Evolutionary conservation across 2,113 vertebrate species (phyloP), one percentile per base, ranked within the genome.

Genomic region (Bostrychus sinensis): DNA sequence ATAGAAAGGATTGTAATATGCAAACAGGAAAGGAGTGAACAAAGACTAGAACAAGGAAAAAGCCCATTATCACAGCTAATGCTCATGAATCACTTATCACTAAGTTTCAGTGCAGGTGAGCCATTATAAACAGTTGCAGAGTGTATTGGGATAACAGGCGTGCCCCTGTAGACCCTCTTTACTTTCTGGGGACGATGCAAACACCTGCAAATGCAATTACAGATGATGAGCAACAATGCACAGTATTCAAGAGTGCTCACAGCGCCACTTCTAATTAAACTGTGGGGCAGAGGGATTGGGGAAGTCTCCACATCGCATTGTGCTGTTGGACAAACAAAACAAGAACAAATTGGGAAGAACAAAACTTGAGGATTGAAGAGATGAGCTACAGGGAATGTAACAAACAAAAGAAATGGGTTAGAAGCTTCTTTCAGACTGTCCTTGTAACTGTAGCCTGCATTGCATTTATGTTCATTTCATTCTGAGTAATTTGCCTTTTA

Each of bases 21-120:
- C 11, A 7, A 22, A 41, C 8, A 34, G 43, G 51, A 43, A 30
- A 73, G 36, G 17, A 71, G 39, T 51, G 45, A 57, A 43, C 1
- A 11, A 17, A 56, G 34, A 62, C 17, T 17, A 72, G 70, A 72
- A 55, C 9, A 71, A 72, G 69, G 53, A 82, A 82, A 62, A 37
- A 36, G 66, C 81, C 86, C 69, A 77, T 81, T 81, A 80, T 78
- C 80, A 74, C 75, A 63, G 66, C 56, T 73, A 78, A 80, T 78
- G 64, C 73, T 78, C 74, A 68, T 64, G 73, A 82, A 79, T 78
- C 84, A 84, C 76, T 86, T 88, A 89, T 90, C 82, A 81, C 65
- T 59, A 63, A 86, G 78, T 74, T 83, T 78, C 82, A 84, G 82
- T 86, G 75, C 77, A 60, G 56, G n/a, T 28, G 17, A 75, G 74